phyloP scores from a whole-genome alignment of 1,140 invertebrate species.

The Coelopa frigida region DNA sequence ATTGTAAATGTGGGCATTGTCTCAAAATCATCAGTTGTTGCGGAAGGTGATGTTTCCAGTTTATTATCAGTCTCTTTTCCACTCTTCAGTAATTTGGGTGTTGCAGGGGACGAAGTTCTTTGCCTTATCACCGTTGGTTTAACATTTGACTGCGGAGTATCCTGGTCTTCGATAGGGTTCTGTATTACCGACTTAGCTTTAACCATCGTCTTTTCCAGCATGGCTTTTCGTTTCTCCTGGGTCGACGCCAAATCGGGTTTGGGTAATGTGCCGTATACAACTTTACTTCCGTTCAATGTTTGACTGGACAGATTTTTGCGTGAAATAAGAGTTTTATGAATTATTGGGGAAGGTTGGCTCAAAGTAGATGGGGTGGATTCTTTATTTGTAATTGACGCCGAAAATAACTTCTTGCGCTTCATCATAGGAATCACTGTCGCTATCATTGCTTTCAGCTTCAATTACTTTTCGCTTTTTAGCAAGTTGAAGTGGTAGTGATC shows the following conservation, averaged over 20 bases:
- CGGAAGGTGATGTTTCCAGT: neutral
- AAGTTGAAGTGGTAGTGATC: too few relatives aligned
- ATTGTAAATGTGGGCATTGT: constrained; percentile 41
- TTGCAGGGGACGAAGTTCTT: constrained; percentile 2
- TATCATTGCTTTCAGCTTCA: constrained; percentile 9
- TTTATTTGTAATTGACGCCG: neutral
- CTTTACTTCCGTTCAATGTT: neutral
- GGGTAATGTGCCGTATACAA: neutral
- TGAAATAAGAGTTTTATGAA: neutral
- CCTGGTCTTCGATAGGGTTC: too few relatives aligned
- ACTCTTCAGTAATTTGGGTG: constrained; percentile 2
- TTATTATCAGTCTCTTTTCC: neutral
- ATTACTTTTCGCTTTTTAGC: too few relatives aligned
- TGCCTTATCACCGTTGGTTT: too few relatives aligned
- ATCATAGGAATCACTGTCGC: too few relatives aligned
- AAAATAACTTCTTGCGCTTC: neutral
- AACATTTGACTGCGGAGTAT: too few relatives aligned
- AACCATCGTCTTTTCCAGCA: too few relatives aligned
- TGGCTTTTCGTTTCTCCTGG: too few relatives aligned
- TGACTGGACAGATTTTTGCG: neutral
- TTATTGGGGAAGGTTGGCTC: neutral
- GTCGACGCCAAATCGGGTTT: too few relatives aligned
- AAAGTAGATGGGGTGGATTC: too few relatives aligned
- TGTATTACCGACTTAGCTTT: too few relatives aligned
- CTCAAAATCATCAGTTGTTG: constrained; percentile 15